phyloP scores from a whole-genome alignment of 2,113 vertebrate species.

The Pygoscelis antarcticus region DNA sequence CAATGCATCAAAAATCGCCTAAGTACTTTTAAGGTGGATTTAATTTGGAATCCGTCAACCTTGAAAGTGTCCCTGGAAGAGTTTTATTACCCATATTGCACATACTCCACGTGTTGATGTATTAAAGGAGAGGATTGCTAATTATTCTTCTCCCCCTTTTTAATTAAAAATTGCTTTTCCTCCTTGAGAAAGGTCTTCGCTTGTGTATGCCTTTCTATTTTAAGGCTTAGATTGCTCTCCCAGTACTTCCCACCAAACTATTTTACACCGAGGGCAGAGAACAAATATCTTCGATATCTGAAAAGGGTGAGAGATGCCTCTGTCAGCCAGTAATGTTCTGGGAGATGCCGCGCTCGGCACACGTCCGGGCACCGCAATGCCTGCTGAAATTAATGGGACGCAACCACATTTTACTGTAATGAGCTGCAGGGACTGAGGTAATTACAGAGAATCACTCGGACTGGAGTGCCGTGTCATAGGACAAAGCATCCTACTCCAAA shows the following conservation, averaged over 20 bases:
- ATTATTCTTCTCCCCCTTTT: not conserved
- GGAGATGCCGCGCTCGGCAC: not conserved
- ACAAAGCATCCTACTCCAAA: not conserved
- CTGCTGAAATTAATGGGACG: constrained; percentile 24
- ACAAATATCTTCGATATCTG: not conserved
- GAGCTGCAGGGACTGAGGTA: not conserved
- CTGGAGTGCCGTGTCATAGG: not conserved
- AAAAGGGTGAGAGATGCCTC: constrained; percentile 9
- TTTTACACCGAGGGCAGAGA: not conserved
- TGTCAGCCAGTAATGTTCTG: not conserved
- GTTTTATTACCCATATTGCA: not conserved
- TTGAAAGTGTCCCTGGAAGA: not conserved
- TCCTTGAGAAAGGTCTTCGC: not conserved
- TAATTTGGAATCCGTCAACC: not conserved
- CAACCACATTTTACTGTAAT: constrained; percentile 2
- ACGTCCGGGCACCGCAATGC: not conserved
- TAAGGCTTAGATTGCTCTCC: not conserved
- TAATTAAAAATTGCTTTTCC: not conserved
- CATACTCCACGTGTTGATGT: not conserved
- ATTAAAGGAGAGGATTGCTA: not conserved
- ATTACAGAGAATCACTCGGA: not conserved
- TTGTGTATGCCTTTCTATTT: not conserved
- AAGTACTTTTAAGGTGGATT: not conserved
- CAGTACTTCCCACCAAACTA: not conserved
- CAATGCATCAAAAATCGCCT: not conserved